Percentiles rank a stretch among this genome's conserved stretches.
phyloP scores from a whole-genome alignment of 2,888 invertebrate genomes.

The Patella depressa region DNA sequence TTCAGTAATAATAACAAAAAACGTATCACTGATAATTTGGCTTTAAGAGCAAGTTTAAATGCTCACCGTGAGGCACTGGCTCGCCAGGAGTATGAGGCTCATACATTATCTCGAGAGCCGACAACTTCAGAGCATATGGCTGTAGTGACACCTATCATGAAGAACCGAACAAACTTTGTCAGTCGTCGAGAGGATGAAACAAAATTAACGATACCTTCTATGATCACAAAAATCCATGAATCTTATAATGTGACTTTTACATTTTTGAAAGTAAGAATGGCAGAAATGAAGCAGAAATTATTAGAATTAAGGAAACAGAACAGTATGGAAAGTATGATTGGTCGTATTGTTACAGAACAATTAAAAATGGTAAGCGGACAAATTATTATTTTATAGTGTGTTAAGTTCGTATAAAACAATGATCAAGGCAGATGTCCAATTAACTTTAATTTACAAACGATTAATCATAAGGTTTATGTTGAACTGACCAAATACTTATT shows the following conservation, averaged over 20 bases:
- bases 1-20: background rate
- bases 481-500: no score
- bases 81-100: constrained; percentile 13
- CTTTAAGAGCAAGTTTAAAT: constrained; percentile 18
- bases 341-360: constrained; percentile 48
- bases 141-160: constrained; percentile 28
- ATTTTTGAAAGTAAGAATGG: constrained; percentile 50
- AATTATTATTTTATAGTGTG: no score
- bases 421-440: no score
- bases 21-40: background rate
- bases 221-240: constrained; percentile 60
- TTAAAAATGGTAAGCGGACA: constrained; percentile 26
- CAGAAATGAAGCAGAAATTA: constrained; percentile 56
- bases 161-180: constrained; percentile 13
- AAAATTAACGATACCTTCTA: constrained; percentile 54
- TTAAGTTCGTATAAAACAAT: no score
- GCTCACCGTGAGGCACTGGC: constrained; percentile 17
- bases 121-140: constrained; percentile 30
- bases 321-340: constrained; percentile 57
- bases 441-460: no score
- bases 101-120: constrained; percentile 21
- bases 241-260: constrained; percentile 61
- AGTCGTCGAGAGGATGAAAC: constrained; percentile 52
- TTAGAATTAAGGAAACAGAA: constrained; percentile 44
- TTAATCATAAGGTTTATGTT: no score